These are phyloP conservation scores for Ridgeia piscesae DNA, from an alignment of 1,140 invertebrate genomes.

Conservation along the genomic window DNA sequence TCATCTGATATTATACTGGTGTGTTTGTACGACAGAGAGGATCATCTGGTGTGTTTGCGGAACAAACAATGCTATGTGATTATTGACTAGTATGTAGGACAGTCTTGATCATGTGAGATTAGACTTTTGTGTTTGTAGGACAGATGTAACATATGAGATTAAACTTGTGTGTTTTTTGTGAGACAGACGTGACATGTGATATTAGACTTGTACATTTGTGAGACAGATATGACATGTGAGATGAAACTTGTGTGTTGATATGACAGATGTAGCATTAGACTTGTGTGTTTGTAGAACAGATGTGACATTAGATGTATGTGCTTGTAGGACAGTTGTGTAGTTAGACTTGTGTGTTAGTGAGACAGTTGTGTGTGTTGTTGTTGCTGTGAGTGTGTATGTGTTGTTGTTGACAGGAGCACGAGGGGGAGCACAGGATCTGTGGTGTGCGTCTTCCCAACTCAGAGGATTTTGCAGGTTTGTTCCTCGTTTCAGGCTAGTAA, in stretches of 20 bases:
- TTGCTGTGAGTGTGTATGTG: too few species aligned
- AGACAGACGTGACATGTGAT: background rate
- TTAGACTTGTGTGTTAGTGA: background rate
- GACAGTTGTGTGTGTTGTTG: too few species aligned
- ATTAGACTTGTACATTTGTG: too few species aligned
- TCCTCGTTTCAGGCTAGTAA: background rate
- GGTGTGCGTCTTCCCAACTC: slow-evolving; percentile 75
- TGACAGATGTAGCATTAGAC: slow-evolving; percentile 25
- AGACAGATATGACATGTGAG: too few species aligned
- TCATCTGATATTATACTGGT: too few species aligned
- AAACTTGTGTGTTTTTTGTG: background rate
- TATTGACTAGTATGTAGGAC: too few species aligned
- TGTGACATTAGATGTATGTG: slow-evolving; percentile 2
- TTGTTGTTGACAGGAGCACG: slow-evolving; percentile 27
- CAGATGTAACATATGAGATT: too few species aligned
- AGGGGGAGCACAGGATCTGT: slow-evolving; percentile 69
- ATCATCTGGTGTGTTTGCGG: too few species aligned
- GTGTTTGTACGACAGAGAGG: too few species aligned
- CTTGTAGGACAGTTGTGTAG: background rate
- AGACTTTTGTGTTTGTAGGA: background rate
- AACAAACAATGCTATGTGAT: too few species aligned
- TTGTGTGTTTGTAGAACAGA: background rate
- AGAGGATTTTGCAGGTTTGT: slow-evolving; percentile 65
- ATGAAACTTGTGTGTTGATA: slow-evolving; percentile 29
- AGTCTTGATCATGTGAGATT: too few species aligned